Conservation (phyloP, 53 echinoderm and acorn worm species). For the Actinopyga echinites region DNA sequence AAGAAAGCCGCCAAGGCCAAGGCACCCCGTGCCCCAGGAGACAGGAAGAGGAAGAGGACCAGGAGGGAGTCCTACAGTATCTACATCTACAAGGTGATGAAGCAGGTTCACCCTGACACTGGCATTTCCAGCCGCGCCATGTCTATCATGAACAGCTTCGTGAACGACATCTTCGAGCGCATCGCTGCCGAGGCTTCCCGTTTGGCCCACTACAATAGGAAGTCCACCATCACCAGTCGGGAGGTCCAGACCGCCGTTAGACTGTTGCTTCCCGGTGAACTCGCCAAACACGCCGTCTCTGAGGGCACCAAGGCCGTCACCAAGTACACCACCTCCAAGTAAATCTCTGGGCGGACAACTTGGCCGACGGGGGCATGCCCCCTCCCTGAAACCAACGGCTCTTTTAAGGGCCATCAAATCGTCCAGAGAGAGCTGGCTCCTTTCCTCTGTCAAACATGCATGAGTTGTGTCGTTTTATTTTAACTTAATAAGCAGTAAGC, state of each 20-base stretch:
- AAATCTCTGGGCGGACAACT: neutral
- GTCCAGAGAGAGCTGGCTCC: no score
- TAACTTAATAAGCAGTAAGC: no score
- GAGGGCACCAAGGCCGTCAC: no score
- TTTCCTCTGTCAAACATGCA: no score
- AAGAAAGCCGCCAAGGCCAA: slow-evolving; percentile 57
- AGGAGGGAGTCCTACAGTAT: slow-evolving; percentile 67
- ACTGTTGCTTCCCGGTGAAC: slow-evolving; percentile 65
- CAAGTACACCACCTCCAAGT: slow-evolving; percentile 76
- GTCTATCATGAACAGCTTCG: slow-evolving; percentile 84
- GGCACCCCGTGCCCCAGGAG: slow-evolving; percentile 40
- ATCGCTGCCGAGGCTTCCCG: slow-evolving; percentile 69
- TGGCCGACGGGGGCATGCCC: neutral
- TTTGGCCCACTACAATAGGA: slow-evolving; percentile 75
- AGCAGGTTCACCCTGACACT: slow-evolving; percentile 79
- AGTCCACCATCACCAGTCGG: slow-evolving; percentile 68
- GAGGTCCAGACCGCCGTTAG: slow-evolving; percentile 74
- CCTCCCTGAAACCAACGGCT: no score
- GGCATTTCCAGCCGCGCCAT: slow-evolving; percentile 72
- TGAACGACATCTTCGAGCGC: slow-evolving; percentile 73
- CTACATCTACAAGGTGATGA: slow-evolving; percentile 80
- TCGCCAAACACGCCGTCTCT: slow-evolving; percentile 71
- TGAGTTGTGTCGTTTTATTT: no score
- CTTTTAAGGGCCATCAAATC: no score
- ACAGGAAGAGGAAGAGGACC: slow-evolving; percentile 50